These are phyloP conservation scores for Cosmorhoe ocellata DNA, from an alignment of 2,888 invertebrate species.

Conservation along the genomic window DNA sequence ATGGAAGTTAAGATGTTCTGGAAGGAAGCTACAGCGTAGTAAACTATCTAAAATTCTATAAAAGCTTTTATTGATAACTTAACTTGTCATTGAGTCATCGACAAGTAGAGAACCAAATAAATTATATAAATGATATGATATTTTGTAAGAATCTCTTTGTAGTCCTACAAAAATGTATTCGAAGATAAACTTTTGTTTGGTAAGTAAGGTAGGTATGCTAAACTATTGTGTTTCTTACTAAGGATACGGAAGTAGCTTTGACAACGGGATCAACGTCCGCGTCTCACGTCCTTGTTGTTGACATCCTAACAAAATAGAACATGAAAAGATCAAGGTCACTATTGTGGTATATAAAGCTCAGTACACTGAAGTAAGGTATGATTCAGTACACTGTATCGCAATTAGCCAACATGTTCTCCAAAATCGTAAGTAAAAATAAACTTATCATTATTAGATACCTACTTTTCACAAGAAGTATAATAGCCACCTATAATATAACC, in stretches of 20 bases:
- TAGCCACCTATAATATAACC: no score
- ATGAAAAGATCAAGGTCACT: constrained; percentile 62
- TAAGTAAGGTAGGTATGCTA: no score
- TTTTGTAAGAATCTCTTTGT: no score
- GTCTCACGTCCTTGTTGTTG: constrained; percentile 40
- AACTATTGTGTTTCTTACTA: constrained; percentile 15
- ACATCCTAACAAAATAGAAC: constrained; percentile 50
- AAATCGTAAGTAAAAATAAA: constrained; percentile 53
- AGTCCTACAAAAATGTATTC: not conserved
- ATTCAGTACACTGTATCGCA: constrained; percentile 55
- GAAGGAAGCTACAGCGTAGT: no score
- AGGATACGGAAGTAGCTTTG: constrained; percentile 46
- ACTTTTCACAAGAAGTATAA: no score
- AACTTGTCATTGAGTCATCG: no score
- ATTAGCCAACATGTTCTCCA: constrained; percentile 61
- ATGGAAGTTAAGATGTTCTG: no score
- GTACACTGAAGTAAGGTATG: constrained; percentile 40
- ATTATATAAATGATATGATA: no score
- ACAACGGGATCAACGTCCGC: constrained; percentile 49
- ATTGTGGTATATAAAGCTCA: constrained; percentile 56
- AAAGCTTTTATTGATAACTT: no score
- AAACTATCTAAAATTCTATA: no score
- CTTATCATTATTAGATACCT: no score
- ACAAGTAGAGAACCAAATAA: no score
- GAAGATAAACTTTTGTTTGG: constrained; percentile 1